phyloP scores from a whole-genome alignment of 2,113 vertebrate species.

The Brienomyrus longianalis region DNA sequence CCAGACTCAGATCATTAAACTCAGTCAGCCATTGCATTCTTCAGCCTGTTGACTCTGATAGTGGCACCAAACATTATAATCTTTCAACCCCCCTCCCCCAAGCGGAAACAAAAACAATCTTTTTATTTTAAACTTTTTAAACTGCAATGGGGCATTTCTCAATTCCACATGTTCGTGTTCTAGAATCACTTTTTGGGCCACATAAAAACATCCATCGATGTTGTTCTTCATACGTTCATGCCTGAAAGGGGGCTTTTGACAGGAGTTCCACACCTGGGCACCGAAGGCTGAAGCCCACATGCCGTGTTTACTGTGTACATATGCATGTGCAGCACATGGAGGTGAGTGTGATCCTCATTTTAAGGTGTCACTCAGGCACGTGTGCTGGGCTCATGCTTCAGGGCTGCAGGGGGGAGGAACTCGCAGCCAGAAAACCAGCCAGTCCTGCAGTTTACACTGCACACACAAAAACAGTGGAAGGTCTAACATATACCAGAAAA shows the following conservation, averaged over 20 bases:
- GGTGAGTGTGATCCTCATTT: not conserved
- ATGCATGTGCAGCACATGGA: not conserved
- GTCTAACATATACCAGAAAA: not conserved
- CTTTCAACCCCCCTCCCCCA: not conserved
- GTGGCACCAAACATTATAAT: not conserved
- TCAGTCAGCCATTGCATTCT: not conserved
- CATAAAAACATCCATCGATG: not conserved
- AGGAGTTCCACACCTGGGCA: not conserved
- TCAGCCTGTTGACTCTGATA: not conserved
- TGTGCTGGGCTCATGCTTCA: not conserved
- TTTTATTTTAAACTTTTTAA: not conserved
- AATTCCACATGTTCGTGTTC: not conserved
- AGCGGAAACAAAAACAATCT: not conserved
- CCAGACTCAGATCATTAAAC: not conserved
- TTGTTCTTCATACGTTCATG: not conserved
- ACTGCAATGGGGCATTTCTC: not conserved
- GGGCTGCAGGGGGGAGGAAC: not conserved
- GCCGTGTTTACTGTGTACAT: not conserved
- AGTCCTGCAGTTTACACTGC: not conserved
- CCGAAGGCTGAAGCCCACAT: not conserved
- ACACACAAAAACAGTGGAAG: not conserved
- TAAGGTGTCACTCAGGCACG: not conserved
- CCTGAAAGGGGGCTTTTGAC: not conserved
- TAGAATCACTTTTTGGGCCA: not conserved
- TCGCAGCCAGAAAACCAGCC: not conserved